Conservation (phyloP, 1,140 invertebrate genomes). For the Plutomurus gul region DNA sequence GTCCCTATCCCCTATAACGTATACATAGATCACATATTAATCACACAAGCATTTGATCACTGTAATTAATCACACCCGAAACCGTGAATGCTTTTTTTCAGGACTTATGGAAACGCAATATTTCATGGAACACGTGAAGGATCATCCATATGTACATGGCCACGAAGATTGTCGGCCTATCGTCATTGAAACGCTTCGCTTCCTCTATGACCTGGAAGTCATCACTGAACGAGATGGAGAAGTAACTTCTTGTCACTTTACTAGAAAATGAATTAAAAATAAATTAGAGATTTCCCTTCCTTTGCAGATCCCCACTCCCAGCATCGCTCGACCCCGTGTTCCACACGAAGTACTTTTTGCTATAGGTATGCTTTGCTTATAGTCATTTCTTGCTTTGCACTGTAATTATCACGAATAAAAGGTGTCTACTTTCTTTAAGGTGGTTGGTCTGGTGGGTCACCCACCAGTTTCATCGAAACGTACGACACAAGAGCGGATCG, state of each 20-base stretch:
- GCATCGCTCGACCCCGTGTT: constrained; percentile 68
- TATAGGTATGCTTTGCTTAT: too few species aligned
- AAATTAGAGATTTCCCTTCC: too few species aligned
- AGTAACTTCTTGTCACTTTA: constrained; percentile 36
- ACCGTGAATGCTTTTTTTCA: neutral
- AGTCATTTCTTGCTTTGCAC: too few species aligned
- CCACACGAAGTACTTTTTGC: constrained; percentile 72
- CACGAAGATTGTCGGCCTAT: constrained; percentile 69
- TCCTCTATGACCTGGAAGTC: constrained; percentile 74
- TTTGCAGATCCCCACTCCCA: constrained; percentile 64
- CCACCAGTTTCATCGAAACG: constrained; percentile 74
- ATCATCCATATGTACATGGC: constrained; percentile 65
- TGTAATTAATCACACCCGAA: too few species aligned
- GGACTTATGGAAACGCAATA: constrained; percentile 79
- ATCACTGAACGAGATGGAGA: constrained; percentile 66
- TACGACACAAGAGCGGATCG: constrained; percentile 77
- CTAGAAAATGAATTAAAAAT: neutral
- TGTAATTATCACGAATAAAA: too few species aligned
- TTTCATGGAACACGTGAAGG: constrained; percentile 68
- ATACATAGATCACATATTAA: too few species aligned
- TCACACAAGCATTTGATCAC: too few species aligned
- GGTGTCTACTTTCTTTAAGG: too few species aligned
- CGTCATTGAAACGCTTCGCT: constrained; percentile 74
- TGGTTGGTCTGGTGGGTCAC: constrained; percentile 69
- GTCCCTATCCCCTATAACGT: too few species aligned